Evolutionary conservation across 2,888 invertebrate genomes (phyloP), one percentile per base, ranked within the genome.

Genomic region (Hololepta plana): DNA sequence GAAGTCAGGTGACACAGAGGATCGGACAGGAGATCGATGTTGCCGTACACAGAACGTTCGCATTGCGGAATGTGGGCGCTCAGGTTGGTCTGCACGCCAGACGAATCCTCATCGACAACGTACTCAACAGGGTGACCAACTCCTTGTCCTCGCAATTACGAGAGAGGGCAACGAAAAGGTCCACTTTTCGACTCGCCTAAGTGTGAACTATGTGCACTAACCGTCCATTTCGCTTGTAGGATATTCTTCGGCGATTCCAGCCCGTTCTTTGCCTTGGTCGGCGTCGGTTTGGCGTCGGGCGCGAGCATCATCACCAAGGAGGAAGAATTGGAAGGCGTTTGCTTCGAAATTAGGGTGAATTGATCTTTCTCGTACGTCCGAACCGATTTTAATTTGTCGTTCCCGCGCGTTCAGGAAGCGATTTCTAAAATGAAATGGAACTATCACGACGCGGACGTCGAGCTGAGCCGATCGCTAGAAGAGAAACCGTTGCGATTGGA

Each of bases 241-340:
- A 57, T 74, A 3, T 58, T 72, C 20, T 68, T 63, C 47, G 75
- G 75, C 1, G 71, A 76, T 47, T 70, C 75, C 0, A 66, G 64
- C 5, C 76, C 77, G 4, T 73, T 77, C 40, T 74, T 79, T 44
- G 75, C 77, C 4, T 47, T 79, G 10, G 71, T 79, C 30, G 73
- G 77, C 4, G 67, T 77, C 1, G 73, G 74, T 29, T 51, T 79
- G 38, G 76, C 75, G 6, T 71, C 75, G 4, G 75, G 75, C 3
- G 66, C 68, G 24, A 76, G 77, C 10, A 66, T 77, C 31, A 46
- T 81, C 13, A 76, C 75, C 2, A 73, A 72, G 44, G 73, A 79
- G 41, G 75, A 79, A 46, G 76, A 80, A 53, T 47, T 76, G 15
- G 79, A 80, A 53, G 72, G 72, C 20, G 65, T 80, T 19, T 80